Percentiles rank a stretch among this genome's conserved stretches.
phyloP scores from a whole-genome alignment of 2,888 invertebrate genomes.

The Eupeodes luniger region DNA sequence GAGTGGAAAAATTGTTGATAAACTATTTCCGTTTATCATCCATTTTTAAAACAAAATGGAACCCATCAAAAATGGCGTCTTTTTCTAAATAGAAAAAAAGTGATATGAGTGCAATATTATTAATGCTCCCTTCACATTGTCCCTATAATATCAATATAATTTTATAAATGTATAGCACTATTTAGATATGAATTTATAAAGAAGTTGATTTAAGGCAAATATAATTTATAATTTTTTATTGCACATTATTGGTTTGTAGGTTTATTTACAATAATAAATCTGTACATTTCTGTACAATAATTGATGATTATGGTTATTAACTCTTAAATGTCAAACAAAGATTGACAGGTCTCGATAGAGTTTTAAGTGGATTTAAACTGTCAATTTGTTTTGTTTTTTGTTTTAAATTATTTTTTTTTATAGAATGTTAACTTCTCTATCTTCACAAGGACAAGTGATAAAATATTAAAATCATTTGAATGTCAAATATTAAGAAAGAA shows the following conservation, averaged over 20 bases:
- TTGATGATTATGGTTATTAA: slow-evolving; percentile 80
- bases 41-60: slow-evolving; percentile 1
- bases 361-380: slow-evolving; percentile 48
- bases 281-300: slow-evolving; percentile 78
- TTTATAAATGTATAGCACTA: too few relatives aligned
- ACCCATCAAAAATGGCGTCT: not conserved
- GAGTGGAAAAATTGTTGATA: slow-evolving; percentile 4
- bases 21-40: slow-evolving; percentile 8
- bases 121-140: not conserved
- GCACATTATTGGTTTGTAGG: not conserved
- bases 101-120: not conserved
- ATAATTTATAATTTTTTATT: slow-evolving; percentile 2
- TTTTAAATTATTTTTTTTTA: not conserved
- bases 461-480: not conserved
- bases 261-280: slow-evolving; percentile 77
- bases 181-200: too few relatives aligned
- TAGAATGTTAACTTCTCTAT: too few relatives aligned
- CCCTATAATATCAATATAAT: not conserved
- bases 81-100: not conserved
- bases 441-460: not conserved
- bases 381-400: slow-evolving; percentile 21
- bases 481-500: not conserved
- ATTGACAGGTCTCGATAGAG: slow-evolving; percentile 78
- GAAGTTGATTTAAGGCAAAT: not conserved
- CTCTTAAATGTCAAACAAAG: slow-evolving; percentile 81